Evolutionary conservation across 2,888 invertebrate species (phyloP).

Genomic region (Aplocera efformata): DNA sequence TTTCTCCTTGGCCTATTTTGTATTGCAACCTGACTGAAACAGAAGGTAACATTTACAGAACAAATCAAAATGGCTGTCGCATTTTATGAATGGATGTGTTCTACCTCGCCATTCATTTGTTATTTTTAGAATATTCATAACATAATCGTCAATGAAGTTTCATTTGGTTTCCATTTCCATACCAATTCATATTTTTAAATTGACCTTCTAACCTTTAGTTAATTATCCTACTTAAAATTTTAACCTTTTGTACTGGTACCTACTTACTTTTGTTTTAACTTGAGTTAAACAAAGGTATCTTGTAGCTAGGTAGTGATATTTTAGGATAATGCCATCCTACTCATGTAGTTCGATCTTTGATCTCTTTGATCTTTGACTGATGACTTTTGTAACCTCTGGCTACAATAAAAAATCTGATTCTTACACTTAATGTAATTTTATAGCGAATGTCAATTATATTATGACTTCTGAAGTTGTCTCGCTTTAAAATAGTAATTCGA

Average conservation of each 20-base stretch:
- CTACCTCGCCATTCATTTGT: conserved; percentile 69
- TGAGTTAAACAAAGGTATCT: conserved; percentile 1
- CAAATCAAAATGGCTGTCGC: conserved; percentile 53
- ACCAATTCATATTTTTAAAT: conserved; percentile 1
- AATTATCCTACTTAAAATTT: conserved; percentile 1
- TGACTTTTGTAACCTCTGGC: too few relatives aligned
- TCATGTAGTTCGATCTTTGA: too few relatives aligned
- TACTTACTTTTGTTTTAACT: conserved; percentile 3
- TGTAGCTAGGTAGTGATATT: neutral
- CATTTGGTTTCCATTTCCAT: conserved; percentile 3
- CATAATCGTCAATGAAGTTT: conserved; percentile 14
- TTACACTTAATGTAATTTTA: too few relatives aligned
- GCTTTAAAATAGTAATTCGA: too few relatives aligned
- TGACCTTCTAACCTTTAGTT: conserved; percentile 3
- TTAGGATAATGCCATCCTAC: too few relatives aligned
- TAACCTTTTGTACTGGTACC: conserved; percentile 1
- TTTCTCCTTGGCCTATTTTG: conserved; percentile 68
- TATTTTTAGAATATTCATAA: conserved; percentile 48
- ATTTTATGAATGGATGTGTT: conserved; percentile 68
- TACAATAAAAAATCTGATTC: too few relatives aligned
- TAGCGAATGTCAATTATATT: too few relatives aligned
- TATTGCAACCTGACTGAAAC: conserved; percentile 50
- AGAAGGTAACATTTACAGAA: conserved; percentile 49
- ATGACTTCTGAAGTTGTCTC: too few relatives aligned
- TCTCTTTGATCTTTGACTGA: too few relatives aligned